Base-by-base conservation (phyloP, 1,140 invertebrate genomes). In the Drosophila takahashii region DNA sequence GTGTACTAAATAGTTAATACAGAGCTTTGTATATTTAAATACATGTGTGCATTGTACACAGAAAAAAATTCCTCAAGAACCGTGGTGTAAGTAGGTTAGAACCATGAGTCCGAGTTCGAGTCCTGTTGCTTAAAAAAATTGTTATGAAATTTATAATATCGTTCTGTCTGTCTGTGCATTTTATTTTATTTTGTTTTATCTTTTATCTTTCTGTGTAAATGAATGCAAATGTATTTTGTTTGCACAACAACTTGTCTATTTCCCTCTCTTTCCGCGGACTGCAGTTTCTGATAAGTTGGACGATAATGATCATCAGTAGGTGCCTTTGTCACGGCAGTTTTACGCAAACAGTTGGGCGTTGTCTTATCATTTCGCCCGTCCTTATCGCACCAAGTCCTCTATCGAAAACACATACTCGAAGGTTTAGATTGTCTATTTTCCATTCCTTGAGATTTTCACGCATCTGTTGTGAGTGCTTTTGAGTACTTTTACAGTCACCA, bases 301-400 rank as follows among this genome's bases (percentile, higher is more conserved):
- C 48, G 50, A 37, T 70, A 69, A 69, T 32, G 50, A 69, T 69
- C 64, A 61, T 52, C 32, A 51, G 26, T 18, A 8, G 18, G 18
- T 51, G 45, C 26, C 45, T 50, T 60, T 60, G 65, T 52, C 44
- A 48, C 42, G 64, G 36, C 48, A 69, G 44, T 73, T 73, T 67
- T 47, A 58, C 48, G 65, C 65, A 51, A 36, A 57, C 44, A 18
- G 51, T 54, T 42, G 37, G 26, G 22, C 18, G 42, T 36, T 42
- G 51, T 7, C 50, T 51, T 84, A 84, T 84, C 80, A 81, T 66
- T 50, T 32, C 67, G 34, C 61, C 65, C 61, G 58, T 67, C 71
- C 70, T 78, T 75, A 81, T 71, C 74, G 64, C 59, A 0, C 61
- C 10, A 22, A 45, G 29, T 22, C 16, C 15, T 9, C 27, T 45